These are phyloP conservation scores for Nephrotoma guestfalica DNA, from an alignment of 2,888 invertebrate species.

Conservation along the genomic window DNA sequence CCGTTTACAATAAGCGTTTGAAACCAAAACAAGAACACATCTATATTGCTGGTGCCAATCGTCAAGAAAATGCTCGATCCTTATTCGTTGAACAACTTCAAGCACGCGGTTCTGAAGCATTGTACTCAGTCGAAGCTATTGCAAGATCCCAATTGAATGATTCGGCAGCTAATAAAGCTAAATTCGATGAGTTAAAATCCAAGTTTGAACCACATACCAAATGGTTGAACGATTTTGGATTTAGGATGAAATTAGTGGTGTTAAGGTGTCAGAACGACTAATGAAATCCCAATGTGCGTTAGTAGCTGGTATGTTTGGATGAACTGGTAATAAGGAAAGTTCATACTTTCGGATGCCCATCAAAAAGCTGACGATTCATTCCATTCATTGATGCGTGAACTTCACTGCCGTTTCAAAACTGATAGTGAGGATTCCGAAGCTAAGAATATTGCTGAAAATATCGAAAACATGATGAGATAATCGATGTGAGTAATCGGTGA, in stretches of 20 bases:
- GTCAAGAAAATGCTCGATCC: slow-evolving; percentile 73
- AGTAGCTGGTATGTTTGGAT: slow-evolving; percentile 92
- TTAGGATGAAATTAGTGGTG: slow-evolving; percentile 67
- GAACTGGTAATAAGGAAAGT: slow-evolving; percentile 99
- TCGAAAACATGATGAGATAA: slow-evolving; percentile 79
- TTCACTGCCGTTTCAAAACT: slow-evolving; percentile 65
- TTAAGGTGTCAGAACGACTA: slow-evolving; percentile 73
- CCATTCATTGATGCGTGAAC: slow-evolving; percentile 88
- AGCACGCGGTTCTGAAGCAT: slow-evolving; percentile 87
- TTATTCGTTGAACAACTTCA: slow-evolving; percentile 93
- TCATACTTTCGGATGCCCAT: slow-evolving; percentile 88
- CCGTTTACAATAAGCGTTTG: slow-evolving; percentile 90
- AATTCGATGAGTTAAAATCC: slow-evolving; percentile 57
- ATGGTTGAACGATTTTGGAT: slow-evolving; percentile 73
- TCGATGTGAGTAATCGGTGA: slow-evolving; percentile 62
- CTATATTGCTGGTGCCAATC: slow-evolving; percentile 83
- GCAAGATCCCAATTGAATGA: slow-evolving; percentile 86
- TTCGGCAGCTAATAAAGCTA: slow-evolving; percentile 51
- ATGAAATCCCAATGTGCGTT: slow-evolving; percentile 89
- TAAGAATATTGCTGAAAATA: slow-evolving; percentile 70
- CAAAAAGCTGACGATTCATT: slow-evolving; percentile 88
- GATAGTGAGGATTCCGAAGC: slow-evolving; percentile 66
- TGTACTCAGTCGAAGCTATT: slow-evolving; percentile 89
- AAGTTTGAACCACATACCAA: slow-evolving; percentile 78
- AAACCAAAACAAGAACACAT: slow-evolving; percentile 87